Evolutionary conservation across 2,888 invertebrate genomes (phyloP).

Genomic region (Cosmopolites sordidus): DNA sequence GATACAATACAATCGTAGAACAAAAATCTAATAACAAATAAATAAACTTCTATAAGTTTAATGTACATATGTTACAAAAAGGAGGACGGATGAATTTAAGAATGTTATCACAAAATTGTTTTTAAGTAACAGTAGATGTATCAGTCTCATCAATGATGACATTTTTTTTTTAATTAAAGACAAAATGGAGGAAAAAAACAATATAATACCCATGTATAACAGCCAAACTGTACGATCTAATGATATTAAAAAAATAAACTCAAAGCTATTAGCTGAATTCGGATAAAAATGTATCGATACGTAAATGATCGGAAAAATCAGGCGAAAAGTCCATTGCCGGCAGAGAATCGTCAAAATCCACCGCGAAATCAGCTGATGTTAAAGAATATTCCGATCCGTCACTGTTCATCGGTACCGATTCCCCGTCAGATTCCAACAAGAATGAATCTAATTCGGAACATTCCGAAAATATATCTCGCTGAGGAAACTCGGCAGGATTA

Average conservation of each 20-base stretch:
- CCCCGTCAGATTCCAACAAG: conserved; percentile 54
- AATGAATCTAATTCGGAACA: conserved; percentile 48
- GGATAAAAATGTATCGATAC: conserved; percentile 43
- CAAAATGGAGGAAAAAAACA: too few relatives aligned
- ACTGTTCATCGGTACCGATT: conserved; percentile 42
- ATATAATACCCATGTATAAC: too few relatives aligned
- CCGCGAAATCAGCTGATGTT: conserved; percentile 42
- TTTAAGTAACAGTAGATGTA: too few relatives aligned
- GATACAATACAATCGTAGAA: too few relatives aligned
- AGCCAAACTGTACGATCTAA: not conserved
- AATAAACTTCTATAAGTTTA: too few relatives aligned
- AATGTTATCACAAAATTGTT: too few relatives aligned
- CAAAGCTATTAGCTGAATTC: conserved; percentile 41
- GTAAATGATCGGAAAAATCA: conserved; percentile 43
- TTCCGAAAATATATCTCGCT: conserved; percentile 36
- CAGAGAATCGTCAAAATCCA: conserved; percentile 46
- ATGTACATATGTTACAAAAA: too few relatives aligned
- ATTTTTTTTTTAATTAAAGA: too few relatives aligned
- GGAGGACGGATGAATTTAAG: too few relatives aligned
- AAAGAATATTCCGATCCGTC: conserved; percentile 37
- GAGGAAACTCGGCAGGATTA: conserved; percentile 23
- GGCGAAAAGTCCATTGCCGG: conserved; percentile 45
- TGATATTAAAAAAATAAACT: not conserved
- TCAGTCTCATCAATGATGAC: too few relatives aligned
- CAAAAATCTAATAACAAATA: too few relatives aligned